Conservation (phyloP, 2,797 vertebrate species). For the Cossypha polioptera region DNA sequence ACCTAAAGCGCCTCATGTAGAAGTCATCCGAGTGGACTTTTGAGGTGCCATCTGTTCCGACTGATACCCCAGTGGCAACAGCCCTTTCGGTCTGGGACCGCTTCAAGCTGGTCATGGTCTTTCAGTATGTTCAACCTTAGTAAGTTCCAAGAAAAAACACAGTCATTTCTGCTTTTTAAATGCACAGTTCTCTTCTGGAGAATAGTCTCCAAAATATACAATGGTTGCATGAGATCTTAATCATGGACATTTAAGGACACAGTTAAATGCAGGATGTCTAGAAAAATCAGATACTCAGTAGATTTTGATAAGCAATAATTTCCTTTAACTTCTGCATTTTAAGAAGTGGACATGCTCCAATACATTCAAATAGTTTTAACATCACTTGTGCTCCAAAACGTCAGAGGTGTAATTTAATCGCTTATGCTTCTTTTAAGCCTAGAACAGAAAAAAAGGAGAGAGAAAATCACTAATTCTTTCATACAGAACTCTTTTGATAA, state of each 20-base stretch:
- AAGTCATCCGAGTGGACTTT: conserved; percentile 92
- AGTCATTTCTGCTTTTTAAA: conserved; percentile 74
- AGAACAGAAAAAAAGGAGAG: conserved; percentile 28
- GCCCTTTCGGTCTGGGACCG: conserved; percentile 89
- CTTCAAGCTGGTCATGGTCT: conserved; percentile 93
- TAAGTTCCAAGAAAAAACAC: conserved; percentile 73
- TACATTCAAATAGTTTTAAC: conserved; percentile 33
- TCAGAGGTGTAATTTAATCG: neutral
- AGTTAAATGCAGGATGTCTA: conserved; percentile 24
- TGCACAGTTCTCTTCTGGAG: conserved; percentile 72
- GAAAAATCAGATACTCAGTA: conserved; percentile 50
- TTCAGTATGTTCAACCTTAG: conserved; percentile 76
- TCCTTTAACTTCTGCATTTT: conserved; percentile 58
- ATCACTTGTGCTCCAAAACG: neutral
- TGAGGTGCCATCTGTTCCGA: conserved; percentile 78
- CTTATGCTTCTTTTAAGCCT: conserved; percentile 48
- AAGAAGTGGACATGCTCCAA: conserved; percentile 40
- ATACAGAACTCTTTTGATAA: neutral
- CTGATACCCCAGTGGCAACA: conserved; percentile 75
- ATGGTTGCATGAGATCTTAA: conserved; percentile 74
- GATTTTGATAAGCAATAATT: conserved; percentile 34
- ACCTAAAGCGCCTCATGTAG: conserved; percentile 89
- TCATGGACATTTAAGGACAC: conserved; percentile 67
- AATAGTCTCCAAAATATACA: conserved; percentile 74
- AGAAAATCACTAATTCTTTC: conserved; percentile 33